Conservation (phyloP, 2,888 invertebrate species). For the Tetranychus piercei region DNA sequence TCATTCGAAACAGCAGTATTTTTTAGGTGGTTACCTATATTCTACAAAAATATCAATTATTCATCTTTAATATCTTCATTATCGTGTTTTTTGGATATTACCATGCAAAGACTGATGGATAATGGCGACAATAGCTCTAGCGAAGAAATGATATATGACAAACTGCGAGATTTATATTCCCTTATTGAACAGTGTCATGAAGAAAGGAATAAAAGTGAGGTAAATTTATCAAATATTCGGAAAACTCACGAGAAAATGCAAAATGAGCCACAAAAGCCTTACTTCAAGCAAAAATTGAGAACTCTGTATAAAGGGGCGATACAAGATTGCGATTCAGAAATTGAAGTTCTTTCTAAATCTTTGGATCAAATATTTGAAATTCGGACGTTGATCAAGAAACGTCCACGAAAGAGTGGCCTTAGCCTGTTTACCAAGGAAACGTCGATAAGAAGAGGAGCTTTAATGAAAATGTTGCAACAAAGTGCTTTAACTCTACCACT, state of each 20-base stretch:
- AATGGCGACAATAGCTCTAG: conserved; percentile 6
- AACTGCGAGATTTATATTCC: not conserved
- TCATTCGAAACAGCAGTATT: too few relatives aligned
- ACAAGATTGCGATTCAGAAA: conserved; percentile 63
- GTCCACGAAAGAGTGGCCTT: conserved; percentile 17
- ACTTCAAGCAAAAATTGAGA: conserved; percentile 53
- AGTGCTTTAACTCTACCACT: conserved; percentile 80
- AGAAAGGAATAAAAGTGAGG: conserved; percentile 37
- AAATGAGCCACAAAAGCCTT: conserved; percentile 34
- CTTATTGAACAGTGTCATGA: conserved; percentile 11
- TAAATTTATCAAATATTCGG: conserved; percentile 55
- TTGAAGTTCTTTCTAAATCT: conserved; percentile 58
- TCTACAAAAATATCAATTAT: too few relatives aligned
- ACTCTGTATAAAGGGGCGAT: conserved; percentile 54
- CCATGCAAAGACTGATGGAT: conserved; percentile 5
- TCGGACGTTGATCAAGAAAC: conserved; percentile 43
- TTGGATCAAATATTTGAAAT: conserved; percentile 74
- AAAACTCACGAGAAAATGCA: conserved; percentile 51
- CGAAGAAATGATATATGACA: not conserved
- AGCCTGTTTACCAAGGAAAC: conserved; percentile 18
- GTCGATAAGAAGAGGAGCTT: conserved; percentile 61
- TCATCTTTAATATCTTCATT: too few relatives aligned
- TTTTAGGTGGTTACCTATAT: too few relatives aligned
- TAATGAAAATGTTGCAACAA: conserved; percentile 84
- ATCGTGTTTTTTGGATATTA: not conserved